Evolutionary conservation across 2,888 invertebrate species (phyloP).

Genomic region (Pseudeuparius sepicola): DNA sequence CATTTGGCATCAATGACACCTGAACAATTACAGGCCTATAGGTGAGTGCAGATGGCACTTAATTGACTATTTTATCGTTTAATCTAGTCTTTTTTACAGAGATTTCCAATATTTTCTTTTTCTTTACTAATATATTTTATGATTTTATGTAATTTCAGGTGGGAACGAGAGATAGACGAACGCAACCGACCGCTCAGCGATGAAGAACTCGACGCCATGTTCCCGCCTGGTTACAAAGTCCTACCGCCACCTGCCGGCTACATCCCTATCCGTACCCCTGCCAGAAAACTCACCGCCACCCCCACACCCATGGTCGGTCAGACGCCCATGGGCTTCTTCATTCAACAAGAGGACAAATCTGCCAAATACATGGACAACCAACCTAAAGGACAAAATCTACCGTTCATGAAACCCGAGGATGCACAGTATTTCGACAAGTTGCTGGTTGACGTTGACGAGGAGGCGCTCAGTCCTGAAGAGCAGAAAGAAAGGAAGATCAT

Average conservation of each 20-base stretch:
- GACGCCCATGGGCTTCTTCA: conserved; percentile 89
- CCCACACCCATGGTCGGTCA: conserved; percentile 88
- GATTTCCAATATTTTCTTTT: no score
- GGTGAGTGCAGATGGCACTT: no score
- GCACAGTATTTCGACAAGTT: conserved; percentile 99
- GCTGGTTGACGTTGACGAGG: conserved; percentile 96
- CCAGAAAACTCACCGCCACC: conserved; percentile 93
- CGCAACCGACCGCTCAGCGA: conserved; percentile 92
- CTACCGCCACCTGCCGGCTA: conserved; percentile 51
- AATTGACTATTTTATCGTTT: conserved; percentile 1
- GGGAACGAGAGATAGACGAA: conserved; percentile 98
- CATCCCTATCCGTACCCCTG: conserved; percentile 93
- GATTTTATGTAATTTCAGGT: conserved; percentile 50
- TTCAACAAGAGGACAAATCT: conserved; percentile 81
- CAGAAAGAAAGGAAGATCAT: conserved; percentile 98
- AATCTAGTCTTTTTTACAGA: no score
- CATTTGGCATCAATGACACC: conserved; percentile 98
- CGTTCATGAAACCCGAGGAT: conserved; percentile 99
- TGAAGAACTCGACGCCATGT: conserved; percentile 94
- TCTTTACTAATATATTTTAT: no score
- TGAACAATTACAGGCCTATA: conserved; percentile 92
- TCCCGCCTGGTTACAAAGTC: conserved; percentile 92
- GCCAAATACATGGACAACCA: conserved; percentile 91
- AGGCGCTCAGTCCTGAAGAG: conserved; percentile 88
- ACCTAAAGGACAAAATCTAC: conserved; percentile 79